Evolutionary conservation across 2,888 invertebrate species (phyloP).

Genomic region (Dynastes tityus): DNA sequence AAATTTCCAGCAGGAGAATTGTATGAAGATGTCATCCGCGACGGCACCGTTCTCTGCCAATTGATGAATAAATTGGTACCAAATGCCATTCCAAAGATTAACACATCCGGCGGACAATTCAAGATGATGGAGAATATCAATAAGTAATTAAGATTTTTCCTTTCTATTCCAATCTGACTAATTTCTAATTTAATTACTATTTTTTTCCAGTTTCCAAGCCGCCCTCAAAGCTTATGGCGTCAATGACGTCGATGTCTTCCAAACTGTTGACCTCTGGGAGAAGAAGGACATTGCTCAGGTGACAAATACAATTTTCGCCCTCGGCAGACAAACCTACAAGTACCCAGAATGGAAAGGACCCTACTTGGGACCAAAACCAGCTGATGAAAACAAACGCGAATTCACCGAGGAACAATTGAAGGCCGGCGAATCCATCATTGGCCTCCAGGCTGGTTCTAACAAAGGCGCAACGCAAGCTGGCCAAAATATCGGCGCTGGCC

Average conservation of each 20-base stretch:
- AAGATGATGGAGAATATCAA: constrained; percentile 99
- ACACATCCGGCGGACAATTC: constrained; percentile 96
- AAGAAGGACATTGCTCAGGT: constrained; percentile 92
- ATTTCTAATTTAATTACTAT: neutral
- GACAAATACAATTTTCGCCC: constrained; percentile 87
- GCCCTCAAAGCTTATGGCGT: constrained; percentile 93
- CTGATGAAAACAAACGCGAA: constrained; percentile 94
- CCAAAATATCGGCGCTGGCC: constrained; percentile 89
- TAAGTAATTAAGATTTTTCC: constrained; percentile 75
- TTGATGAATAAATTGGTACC: constrained; percentile 95
- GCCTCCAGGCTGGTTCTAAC: constrained; percentile 96
- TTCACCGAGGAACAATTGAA: constrained; percentile 93
- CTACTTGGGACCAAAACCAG: constrained; percentile 93
- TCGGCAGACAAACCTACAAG: constrained; percentile 91
- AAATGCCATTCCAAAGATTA: constrained; percentile 91
- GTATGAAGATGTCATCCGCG: constrained; percentile 92
- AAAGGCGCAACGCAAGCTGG: constrained; percentile 96
- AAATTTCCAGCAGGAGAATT: constrained; percentile 87
- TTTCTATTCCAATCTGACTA: constrained; percentile 54
- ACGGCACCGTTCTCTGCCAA: constrained; percentile 94
- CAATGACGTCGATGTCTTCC: constrained; percentile 92
- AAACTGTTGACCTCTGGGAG: constrained; percentile 97
- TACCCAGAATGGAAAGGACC: constrained; percentile 91
- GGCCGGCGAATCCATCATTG: constrained; percentile 91
- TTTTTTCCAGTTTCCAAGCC: constrained; percentile 81